Percentiles rank a stretch among this genome's conserved stretches.
These are phyloP conservation scores for Drosophila mimetica DNA, from an alignment of 2,888 invertebrate genomes.

Conservation along the genomic window DNA sequence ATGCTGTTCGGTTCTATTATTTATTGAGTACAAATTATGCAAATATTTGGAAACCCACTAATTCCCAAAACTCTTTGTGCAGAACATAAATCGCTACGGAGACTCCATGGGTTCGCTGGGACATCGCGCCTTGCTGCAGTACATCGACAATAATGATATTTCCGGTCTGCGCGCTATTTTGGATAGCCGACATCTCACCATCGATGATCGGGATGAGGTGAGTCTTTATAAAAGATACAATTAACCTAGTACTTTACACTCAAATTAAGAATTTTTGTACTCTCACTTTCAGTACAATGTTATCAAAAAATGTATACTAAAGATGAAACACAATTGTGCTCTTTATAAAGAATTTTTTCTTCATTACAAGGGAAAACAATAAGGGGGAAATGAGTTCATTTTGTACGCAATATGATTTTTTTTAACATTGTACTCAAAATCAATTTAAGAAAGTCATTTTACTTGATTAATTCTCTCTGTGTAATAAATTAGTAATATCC, in stretches of 20 bases:
- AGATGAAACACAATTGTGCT: too few species aligned
- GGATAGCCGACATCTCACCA: constrained; percentile 91
- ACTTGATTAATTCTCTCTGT: too few species aligned
- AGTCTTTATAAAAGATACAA: constrained; percentile 52
- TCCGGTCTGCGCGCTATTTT: constrained; percentile 92
- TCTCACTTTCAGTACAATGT: too few species aligned
- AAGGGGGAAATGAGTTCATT: too few species aligned
- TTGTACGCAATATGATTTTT: too few species aligned
- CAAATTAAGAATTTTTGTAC: too few species aligned
- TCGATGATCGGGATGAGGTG: constrained; percentile 96
- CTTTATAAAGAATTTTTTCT: too few species aligned
- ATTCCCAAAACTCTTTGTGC: constrained; percentile 45
- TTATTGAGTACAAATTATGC: neutral
- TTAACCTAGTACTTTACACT: too few species aligned
- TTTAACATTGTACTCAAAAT: neutral
- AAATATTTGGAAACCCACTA: neutral
- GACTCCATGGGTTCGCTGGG: constrained; percentile 96
- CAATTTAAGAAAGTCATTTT: too few species aligned
- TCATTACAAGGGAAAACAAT: too few species aligned
- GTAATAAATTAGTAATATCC: too few species aligned
- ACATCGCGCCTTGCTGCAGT: constrained; percentile 92
- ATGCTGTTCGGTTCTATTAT: constrained; percentile 30
- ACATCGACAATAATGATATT: constrained; percentile 92
- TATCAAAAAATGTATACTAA: too few species aligned
- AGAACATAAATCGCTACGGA: constrained; percentile 93